These are phyloP conservation scores for Zoroaster sp. DNA, from an alignment of 53 echinoderm and acorn worm species.

Conservation along the genomic window DNA sequence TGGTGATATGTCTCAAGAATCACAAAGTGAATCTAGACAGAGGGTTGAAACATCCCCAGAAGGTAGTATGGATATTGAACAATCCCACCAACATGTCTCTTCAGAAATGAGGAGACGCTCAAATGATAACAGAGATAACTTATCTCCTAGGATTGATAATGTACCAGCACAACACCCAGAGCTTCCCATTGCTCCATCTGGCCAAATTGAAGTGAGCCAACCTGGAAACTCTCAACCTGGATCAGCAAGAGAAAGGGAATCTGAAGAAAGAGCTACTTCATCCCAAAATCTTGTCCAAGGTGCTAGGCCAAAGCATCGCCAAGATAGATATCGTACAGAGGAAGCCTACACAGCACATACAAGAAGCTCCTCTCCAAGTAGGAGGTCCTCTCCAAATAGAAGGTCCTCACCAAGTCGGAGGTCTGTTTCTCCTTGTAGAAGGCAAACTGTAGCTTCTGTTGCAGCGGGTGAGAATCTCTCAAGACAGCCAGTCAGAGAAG, in stretches of 20 bases:
- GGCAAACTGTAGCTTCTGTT: background rate
- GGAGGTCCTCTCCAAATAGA: background rate
- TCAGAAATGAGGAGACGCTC: background rate
- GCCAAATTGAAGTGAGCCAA: background rate
- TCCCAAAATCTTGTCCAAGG: background rate
- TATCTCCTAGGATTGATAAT: background rate
- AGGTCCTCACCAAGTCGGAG: conserved; percentile 10
- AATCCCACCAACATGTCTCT: background rate
- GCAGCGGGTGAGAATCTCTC: background rate
- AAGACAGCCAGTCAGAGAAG: background rate
- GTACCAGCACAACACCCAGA: background rate
- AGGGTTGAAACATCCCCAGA: background rate
- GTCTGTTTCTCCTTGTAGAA: background rate
- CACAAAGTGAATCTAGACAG: background rate
- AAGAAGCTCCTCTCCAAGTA: background rate
- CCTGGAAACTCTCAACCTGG: background rate
- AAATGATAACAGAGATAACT: background rate
- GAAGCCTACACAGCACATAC: background rate
- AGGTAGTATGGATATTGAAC: background rate
- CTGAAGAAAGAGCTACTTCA: background rate
- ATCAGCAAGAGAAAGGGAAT: background rate
- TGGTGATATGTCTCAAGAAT: background rate
- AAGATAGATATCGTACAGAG: background rate
- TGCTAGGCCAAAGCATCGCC: conserved; percentile 34
- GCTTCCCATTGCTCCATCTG: background rate